Evolutionary conservation across 2,797 vertebrate genomes (phyloP).

Genomic region (Muscicapa striata): DNA sequence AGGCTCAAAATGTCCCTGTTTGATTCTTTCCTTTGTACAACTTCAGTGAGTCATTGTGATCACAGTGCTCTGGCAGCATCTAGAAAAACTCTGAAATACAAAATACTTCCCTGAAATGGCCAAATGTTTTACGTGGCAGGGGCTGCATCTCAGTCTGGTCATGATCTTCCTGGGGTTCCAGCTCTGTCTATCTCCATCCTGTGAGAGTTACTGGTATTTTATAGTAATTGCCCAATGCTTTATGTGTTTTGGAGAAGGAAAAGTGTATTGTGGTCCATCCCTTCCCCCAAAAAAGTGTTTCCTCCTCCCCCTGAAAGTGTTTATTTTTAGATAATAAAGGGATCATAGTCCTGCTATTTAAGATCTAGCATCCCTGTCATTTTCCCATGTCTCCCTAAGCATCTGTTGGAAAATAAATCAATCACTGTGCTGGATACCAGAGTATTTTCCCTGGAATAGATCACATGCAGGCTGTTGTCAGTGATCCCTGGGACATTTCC

Average conservation of each 20-base stretch:
- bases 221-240: background rate
- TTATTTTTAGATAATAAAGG: background rate
- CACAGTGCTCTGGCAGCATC: conserved; percentile 35
- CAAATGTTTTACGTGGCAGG: conserved; percentile 21
- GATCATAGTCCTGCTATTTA: background rate
- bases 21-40: conserved; percentile 42
- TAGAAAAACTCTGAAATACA: conserved; percentile 10
- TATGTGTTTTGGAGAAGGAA: background rate
- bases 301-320: background rate
- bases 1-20: conserved; percentile 50
- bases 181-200: background rate
- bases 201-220: background rate
- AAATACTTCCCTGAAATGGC: conserved; percentile 25
- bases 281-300: background rate
- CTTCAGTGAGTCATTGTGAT: conserved; percentile 60
- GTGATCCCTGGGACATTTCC: background rate
- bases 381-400: background rate
- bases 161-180: background rate
- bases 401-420: background rate
- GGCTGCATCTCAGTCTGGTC: background rate
- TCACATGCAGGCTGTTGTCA: background rate
- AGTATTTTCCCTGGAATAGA: background rate
- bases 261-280: background rate
- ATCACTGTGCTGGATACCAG: background rate
- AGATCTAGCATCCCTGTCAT: background rate